Conservation (phyloP, 2,888 invertebrate genomes). For the Alloplasta piceator region DNA sequence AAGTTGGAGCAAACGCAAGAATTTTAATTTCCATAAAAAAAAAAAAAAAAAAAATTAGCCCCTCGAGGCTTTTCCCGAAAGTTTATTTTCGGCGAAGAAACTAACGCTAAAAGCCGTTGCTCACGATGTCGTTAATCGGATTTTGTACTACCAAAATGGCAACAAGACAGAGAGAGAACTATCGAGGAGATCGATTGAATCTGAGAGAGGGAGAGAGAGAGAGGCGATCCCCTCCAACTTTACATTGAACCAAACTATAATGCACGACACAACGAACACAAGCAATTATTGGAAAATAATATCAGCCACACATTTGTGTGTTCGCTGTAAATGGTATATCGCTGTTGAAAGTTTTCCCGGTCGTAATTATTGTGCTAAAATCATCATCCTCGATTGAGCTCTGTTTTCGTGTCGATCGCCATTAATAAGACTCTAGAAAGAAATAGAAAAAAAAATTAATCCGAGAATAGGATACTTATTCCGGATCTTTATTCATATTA, state of each 20-base stretch:
- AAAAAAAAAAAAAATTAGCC: too few species aligned
- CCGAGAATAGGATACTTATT: too few species aligned
- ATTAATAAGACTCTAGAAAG: too few species aligned
- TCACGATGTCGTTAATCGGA: conserved; percentile 51
- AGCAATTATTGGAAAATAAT: conserved; percentile 62
- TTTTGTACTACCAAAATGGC: conserved; percentile 42
- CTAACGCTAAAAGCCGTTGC: conserved; percentile 15
- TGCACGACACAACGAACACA: conserved; percentile 27
- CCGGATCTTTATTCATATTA: too few species aligned
- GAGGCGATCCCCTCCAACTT: conserved; percentile 42
- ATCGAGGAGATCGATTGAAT: conserved; percentile 48
- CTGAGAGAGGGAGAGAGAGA: conserved; percentile 38
- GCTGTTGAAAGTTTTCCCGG: too few species aligned
- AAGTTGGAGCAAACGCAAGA: too few species aligned
- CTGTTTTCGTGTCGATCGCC: too few species aligned
- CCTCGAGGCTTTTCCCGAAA: too few species aligned
- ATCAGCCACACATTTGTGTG: conserved; percentile 19
- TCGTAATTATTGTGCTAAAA: too few species aligned
- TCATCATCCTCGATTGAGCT: too few species aligned
- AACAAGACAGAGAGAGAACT: not conserved
- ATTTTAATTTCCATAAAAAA: too few species aligned
- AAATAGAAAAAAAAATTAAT: too few species aligned
- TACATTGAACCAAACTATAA: conserved; percentile 22
- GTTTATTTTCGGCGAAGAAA: conserved; percentile 45
- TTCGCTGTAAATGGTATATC: not conserved